Percentiles rank a stretch among this genome's conserved stretches.
phyloP scores from a whole-genome alignment of 2,888 invertebrate genomes.

The Agrypnus murinus region DNA sequence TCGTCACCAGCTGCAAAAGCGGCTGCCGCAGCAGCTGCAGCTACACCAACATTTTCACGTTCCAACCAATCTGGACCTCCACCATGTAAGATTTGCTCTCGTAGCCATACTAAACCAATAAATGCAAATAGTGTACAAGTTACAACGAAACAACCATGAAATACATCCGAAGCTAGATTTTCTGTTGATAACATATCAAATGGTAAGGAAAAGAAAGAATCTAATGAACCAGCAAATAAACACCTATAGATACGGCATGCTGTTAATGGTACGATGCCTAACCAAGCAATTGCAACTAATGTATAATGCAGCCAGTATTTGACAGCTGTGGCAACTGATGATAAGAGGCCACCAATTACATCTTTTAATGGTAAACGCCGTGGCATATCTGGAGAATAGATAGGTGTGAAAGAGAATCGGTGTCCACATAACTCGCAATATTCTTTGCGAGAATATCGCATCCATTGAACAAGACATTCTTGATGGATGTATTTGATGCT shows the following conservation, averaged over 20 bases:
- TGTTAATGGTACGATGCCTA: conserved; percentile 95
- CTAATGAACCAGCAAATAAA: conserved; percentile 92
- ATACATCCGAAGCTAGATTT: conserved; percentile 93
- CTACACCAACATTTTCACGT: conserved; percentile 77
- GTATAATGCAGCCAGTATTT: conserved; percentile 99
- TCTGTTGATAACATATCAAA: conserved; percentile 95
- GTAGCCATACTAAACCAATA: conserved; percentile 96
- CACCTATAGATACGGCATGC: conserved; percentile 97
- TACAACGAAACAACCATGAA: conserved; percentile 97
- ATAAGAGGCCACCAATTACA: conserved; percentile 91
- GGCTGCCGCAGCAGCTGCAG: conserved; percentile 60
- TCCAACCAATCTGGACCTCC: conserved; percentile 98
- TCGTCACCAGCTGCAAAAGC: conserved; percentile 58
- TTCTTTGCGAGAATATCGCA: conserved; percentile 98
- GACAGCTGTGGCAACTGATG: conserved; percentile 92
- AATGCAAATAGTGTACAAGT: conserved; percentile 97
- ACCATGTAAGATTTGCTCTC: conserved; percentile 98
- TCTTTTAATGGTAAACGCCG: conserved; percentile 94
- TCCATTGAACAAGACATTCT: conserved; percentile 99
- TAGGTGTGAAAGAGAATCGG: conserved; percentile 98
- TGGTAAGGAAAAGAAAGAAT: conserved; percentile 89
- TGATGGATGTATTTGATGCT: conserved; percentile 99
- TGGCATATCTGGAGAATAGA: conserved; percentile 99
- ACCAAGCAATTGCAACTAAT: conserved; percentile 97
- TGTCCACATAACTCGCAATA: conserved; percentile 99